Percentiles rank a stretch among this genome's conserved stretches.
Evolutionary conservation across 2,797 vertebrate genomes (phyloP).

Genomic region (Craterocephalus amniculus): DNA sequence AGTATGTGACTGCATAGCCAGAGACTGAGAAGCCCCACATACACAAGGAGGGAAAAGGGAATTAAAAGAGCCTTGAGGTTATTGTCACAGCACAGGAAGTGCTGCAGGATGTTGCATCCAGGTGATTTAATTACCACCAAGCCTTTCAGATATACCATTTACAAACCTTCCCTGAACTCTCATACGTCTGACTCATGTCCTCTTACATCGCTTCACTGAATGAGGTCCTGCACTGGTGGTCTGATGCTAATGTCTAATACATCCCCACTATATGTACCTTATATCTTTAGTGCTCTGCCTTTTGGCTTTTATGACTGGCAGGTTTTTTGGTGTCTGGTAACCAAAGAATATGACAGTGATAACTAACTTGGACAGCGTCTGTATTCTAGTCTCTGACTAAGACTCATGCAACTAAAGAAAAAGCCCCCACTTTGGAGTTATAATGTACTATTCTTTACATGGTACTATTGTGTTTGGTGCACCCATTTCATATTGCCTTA

Average conservation of each 20-base stretch:
- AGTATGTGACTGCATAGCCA: not conserved
- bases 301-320: not conserved
- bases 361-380: not conserved
- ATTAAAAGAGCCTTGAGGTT: not conserved
- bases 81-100: not conserved
- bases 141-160: not conserved
- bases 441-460: too few species aligned
- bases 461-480: not conserved
- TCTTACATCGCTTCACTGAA: not conserved
- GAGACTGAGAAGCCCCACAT: not conserved
- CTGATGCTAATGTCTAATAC: not conserved
- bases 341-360: not conserved
- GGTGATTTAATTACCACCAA: not conserved
- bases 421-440: too few species aligned
- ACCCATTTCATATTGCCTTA: not conserved
- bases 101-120: too few species aligned
- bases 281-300: not conserved
- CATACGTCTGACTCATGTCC: not conserved
- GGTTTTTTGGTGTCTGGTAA: not conserved
- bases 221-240: not conserved
- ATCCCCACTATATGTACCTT: not conserved
- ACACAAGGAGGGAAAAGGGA: not conserved
- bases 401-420: not conserved
- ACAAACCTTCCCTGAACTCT: not conserved
- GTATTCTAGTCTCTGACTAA: not conserved